Base-by-base conservation (phyloP, 2,797 vertebrate species). In the Alfaro cultratus region DNA sequence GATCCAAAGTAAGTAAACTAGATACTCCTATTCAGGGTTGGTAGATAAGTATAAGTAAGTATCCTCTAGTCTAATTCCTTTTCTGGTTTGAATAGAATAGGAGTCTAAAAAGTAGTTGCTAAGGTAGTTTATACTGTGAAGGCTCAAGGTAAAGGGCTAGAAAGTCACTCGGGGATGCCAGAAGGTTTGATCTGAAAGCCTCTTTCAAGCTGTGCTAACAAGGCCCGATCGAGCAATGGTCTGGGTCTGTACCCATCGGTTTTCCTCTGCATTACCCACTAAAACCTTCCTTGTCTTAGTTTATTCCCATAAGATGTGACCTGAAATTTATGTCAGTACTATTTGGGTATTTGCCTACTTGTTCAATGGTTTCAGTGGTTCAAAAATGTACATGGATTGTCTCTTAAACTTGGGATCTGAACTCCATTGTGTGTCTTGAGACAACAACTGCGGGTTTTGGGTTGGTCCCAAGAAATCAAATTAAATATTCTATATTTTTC, bases 241-340 rank as follows among this genome's bases (percentile, higher is more conserved):
- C 71, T 51, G 3, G 1, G 16, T n/a, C 80, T 74, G 85, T 90
- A 85, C 86, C 81, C 53, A 72, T 67, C 83, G n/a, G 78, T 74
- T 89, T 85, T 70, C 77, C 76, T 89, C 81, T 55, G 74, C 68
- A 85, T 87, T 75, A 92, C 86, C 85, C 79, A 80, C 85, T 87
- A 16, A 88, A 80, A 81, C 80, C 81, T 87, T 86, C 80, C 62
- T 12, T 46, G 71, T 78, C 13, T 72, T 39, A 53, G 39, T 75
- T 2, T 6, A 23, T 29, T 45, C 26, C 23, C 26, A 29, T 4
- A 10, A 75, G 23, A 53, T 51, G 23, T 39, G 72, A 77, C 60
- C 23, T 34, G 46, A 73, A 79, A 76, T 29, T 31, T 34, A 16
- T 62, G 26, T 62, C 57, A 4, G 9, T 60, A 12, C 3, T 43